Base-by-base conservation (phyloP, 2,797 vertebrate species). In the Schizothorax lantsangensis region DNA sequence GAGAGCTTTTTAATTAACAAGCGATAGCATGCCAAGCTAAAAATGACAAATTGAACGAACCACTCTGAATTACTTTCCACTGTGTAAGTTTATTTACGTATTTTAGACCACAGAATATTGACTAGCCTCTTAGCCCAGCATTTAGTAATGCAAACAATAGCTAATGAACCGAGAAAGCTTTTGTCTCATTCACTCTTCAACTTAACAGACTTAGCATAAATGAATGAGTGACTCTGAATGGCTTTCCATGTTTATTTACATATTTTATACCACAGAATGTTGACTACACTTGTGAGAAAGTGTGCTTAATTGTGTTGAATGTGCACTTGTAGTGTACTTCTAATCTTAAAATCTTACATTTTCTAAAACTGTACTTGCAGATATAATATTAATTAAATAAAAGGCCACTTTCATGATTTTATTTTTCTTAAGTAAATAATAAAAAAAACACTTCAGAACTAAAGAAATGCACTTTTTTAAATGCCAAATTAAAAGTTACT, bases 1-100 rank as follows among this genome's bases (percentile, higher is more conserved):
- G 81, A 59, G 84, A 75, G 57, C 57, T 88, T 83, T 88, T 43
- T 81, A 71, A 83, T 84, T 83, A 84, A 62, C 66, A 62, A 47
- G 6, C 7, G n/a, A 64, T 68, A 14, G 10, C 72, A 75, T 47
- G 52, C 21, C 68, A 74, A 78, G 66, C 14, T 26, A 86, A 9
- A 75, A 59, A 52, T 21, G 19, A 83, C 73, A 40, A 78, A 78
- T 19, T 33, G 19, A 45, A 79, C 6, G 2, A 43, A 52, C 15
- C 2, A 79, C 49, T 79, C 15, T 5, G 15, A 52, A 21, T 68
- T 54, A 12, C 43, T 69, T 79, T 59, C 49, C 47, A 33, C 23
- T 66, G 43, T 36, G 2, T 10, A 81, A 33, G 75, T 79, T 33
- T 69, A 72, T 85, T 80, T 71, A 49, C 14, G 64, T 72, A 30